These are phyloP conservation scores for Trididemnum clinides DNA, from an alignment of 23 tunicate species.

Conservation along the genomic window DNA sequence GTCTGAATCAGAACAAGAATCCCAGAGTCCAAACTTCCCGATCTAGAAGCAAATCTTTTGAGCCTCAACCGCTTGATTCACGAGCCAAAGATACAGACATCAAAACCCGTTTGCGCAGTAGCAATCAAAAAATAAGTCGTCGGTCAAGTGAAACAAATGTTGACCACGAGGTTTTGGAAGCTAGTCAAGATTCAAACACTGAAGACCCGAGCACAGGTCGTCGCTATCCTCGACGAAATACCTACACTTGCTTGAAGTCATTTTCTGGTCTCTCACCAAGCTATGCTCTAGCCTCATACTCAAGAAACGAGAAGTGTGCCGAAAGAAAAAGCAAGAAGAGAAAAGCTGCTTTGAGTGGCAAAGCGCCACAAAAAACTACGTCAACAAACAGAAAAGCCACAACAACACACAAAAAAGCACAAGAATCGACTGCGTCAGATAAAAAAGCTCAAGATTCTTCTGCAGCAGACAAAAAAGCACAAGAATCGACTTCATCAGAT, in stretches of 20 bases:
- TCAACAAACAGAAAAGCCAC: not conserved
- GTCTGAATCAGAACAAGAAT: too few relatives aligned
- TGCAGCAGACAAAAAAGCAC: too few relatives aligned
- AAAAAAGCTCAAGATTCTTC: too few relatives aligned
- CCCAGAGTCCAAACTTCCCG: not conserved
- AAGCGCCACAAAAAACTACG: not conserved
- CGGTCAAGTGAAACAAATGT: not conserved
- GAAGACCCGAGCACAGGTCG: conserved; percentile 11
- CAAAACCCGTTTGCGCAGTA: not conserved
- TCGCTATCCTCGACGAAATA: conserved; percentile 73
- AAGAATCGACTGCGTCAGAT: too few relatives aligned
- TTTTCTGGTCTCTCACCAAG: conserved; percentile 88
- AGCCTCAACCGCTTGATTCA: not conserved
- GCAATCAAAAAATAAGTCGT: not conserved
- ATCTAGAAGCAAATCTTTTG: conserved; percentile 9
- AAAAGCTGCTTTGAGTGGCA: too few relatives aligned
- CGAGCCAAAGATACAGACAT: not conserved
- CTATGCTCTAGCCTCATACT: conserved; percentile 80
- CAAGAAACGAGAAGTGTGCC: not conserved
- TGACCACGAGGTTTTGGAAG: not conserved
- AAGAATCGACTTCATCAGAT: too few relatives aligned
- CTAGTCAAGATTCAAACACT: not conserved
- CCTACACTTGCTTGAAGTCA: conserved; percentile 77
- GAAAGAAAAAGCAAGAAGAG: too few relatives aligned
- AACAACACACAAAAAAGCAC: too few relatives aligned